These are phyloP conservation scores for Plusia festucae DNA, from an alignment of 2,888 invertebrate genomes.

Conservation along the genomic window DNA sequence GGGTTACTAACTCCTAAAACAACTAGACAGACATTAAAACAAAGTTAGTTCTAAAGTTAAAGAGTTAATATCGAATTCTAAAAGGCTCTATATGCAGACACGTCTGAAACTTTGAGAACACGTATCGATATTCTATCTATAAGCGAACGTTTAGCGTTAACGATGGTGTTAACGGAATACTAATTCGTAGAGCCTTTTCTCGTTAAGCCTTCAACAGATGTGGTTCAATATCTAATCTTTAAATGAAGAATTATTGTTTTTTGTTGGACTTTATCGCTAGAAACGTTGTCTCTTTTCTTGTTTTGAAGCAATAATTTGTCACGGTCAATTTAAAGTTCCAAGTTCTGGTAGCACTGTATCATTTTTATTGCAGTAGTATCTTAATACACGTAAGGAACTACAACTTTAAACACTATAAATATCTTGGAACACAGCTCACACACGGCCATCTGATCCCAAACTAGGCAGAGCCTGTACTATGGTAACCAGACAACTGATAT, in stretches of 20 bases:
- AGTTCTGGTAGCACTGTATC: no score
- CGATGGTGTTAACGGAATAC: background rate
- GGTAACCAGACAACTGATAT: no score
- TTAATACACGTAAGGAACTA: no score
- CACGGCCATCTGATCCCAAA: no score
- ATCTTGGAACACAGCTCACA: no score
- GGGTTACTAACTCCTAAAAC: background rate
- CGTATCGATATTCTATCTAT: conserved; percentile 1
- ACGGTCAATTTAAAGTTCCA: background rate
- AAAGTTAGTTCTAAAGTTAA: background rate
- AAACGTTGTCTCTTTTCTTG: background rate
- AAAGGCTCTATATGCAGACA: background rate
- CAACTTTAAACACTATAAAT: no score
- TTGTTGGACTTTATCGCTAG: background rate
- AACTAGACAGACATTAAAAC: background rate
- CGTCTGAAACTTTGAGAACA: background rate
- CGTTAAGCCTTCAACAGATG: background rate
- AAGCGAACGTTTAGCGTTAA: background rate
- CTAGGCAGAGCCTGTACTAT: no score
- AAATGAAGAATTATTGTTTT: background rate
- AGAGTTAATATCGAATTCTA: background rate
- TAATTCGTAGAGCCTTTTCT: conserved; percentile 5
- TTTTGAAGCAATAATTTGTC: background rate
- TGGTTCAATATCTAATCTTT: background rate
- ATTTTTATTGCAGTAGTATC: no score